phyloP scores from a whole-genome alignment of 2,113 vertebrate genomes.

The Gambusia affinis region DNA sequence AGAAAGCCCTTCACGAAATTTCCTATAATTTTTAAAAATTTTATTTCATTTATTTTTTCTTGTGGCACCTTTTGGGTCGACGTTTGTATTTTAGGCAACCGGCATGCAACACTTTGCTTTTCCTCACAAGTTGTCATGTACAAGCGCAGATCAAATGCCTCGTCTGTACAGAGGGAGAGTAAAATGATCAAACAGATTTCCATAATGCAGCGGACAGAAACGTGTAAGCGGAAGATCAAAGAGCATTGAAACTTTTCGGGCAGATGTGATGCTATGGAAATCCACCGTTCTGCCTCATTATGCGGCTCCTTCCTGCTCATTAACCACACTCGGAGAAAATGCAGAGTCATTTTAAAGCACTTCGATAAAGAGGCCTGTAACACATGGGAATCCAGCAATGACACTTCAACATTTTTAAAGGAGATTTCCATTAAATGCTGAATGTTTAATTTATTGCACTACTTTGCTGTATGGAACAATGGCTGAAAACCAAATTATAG shows the following conservation, averaged over 20 bases:
- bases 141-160: neutral
- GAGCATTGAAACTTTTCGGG: neutral
- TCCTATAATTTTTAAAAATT: too few species aligned
- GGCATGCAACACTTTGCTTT: neutral
- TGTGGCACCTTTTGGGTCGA: too few species aligned
- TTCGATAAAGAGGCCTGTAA: too few species aligned
- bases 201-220: neutral
- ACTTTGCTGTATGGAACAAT: too few species aligned
- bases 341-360: too few species aligned
- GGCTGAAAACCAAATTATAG: too few species aligned
- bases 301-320: neutral
- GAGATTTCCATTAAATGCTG: too few species aligned
- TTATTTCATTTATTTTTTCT: too few species aligned
- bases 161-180: rapidly evolving
- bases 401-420: too few species aligned
- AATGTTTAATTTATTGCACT: too few species aligned
- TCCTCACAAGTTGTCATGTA: neutral
- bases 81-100: neutral
- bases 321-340: neutral
- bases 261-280: constrained; percentile 13
- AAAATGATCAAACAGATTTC: neutral
- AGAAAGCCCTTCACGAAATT: too few species aligned
- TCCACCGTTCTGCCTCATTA: constrained; percentile 19
- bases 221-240: constrained; percentile 16
- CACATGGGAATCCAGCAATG: too few species aligned